Evolutionary conservation across 2,113 vertebrate species (phyloP), one percentile per base, ranked within the genome.

Genomic region (Etia nguti): DNA sequence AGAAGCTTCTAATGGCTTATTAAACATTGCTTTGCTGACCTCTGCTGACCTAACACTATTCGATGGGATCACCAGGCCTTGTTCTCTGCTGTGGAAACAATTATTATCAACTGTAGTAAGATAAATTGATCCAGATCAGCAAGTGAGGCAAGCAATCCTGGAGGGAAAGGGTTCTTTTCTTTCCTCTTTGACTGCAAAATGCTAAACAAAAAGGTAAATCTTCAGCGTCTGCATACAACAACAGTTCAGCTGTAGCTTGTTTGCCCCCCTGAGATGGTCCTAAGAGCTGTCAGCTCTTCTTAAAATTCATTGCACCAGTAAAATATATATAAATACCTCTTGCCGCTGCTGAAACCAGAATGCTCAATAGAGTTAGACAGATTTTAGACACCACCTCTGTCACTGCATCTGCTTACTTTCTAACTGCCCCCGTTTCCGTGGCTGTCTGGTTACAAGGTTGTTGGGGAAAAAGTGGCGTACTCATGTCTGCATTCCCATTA

Each of bases 11-110:
- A 62, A 95, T 97, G 85, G 96, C 97, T 77, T 1, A 24, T 96
- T 96, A 96, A 97, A 97, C 65, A 93, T 96, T 0, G 96, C 96
- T 90, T 96, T 97, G 90, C 93, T 97, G 54, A 95, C 96, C 3
- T 95, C 95, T 0, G 41, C 89, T 0, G 97, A 97, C 31, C 92
- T 97, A 46, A 96, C 97, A 0, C 91, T 97, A 57, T 97, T 97
- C 89, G 96, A 79, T 5, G 96, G 95, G 82, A 97, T 98, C 20
- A 84, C 93, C 96, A 94, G 82, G 97, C 97, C 88, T 93, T 97
- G 5, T 97, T 97, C 83, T 96, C 97, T 16, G 96, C 88, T 13
- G 92, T 94, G 2, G 97, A 98, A 79, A 90, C 95, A 3, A 94
- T 50, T 77, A 77, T 77, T 77, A 77, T 77, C 73, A 12, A 97